phyloP scores from a whole-genome alignment of 2,888 invertebrate genomes.

The Orthosia gothica region DNA sequence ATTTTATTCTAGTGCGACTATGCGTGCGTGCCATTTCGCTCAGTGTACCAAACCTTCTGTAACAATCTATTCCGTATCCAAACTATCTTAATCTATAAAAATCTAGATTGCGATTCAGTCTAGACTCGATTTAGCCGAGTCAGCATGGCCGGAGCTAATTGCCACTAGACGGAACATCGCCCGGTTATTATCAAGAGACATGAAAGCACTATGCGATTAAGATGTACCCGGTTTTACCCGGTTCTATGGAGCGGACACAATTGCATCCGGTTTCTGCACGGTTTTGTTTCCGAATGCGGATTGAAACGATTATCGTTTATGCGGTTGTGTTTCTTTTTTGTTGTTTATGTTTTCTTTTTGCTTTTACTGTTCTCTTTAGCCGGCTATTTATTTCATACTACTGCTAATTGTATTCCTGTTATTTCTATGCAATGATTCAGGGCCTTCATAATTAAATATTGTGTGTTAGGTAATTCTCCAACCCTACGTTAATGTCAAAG shows the following conservation, averaged over 20 bases:
- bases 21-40: no score
- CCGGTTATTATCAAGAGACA: constrained; percentile 66
- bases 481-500: no score
- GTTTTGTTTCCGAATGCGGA: constrained; percentile 31
- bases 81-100: constrained; percentile 65
- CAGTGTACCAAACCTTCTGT: background rate
- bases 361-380: background rate
- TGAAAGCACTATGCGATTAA: constrained; percentile 62
- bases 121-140: constrained; percentile 63
- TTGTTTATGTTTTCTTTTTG: background rate
- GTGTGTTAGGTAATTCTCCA: no score
- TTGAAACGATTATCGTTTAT: constrained; percentile 14
- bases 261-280: constrained; percentile 46
- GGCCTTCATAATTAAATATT: no score
- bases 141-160: constrained; percentile 62
- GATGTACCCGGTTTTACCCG: constrained; percentile 53
- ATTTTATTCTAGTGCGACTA: no score
- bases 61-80: constrained; percentile 13
- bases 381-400: background rate
- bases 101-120: constrained; percentile 65
- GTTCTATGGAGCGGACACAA: constrained; percentile 37
- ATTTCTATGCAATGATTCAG: no score
- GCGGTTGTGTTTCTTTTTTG: background rate
- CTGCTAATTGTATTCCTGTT: no score
- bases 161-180: constrained; percentile 62